These are phyloP conservation scores for Eustalomyia histrio DNA, from an alignment of 2,888 invertebrate genomes.

Conservation along the genomic window DNA sequence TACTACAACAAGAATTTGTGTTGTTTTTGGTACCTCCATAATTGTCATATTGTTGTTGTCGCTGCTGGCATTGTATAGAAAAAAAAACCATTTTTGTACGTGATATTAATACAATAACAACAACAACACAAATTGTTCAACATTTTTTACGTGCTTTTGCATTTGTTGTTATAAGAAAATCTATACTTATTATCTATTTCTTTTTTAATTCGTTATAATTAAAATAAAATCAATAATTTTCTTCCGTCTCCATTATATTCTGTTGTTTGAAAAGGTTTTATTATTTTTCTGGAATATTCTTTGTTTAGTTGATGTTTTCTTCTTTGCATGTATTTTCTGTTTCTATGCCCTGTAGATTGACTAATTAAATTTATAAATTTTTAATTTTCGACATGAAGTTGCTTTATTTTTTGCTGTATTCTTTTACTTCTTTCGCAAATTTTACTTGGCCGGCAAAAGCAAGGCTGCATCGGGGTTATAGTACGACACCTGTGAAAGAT, in stretches of 20 bases:
- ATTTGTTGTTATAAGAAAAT: not conserved
- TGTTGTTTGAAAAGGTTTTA: not conserved
- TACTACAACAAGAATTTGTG: constrained; percentile 16
- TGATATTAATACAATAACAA: not conserved
- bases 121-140: no score
- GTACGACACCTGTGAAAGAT: no score
- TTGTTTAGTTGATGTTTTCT: not conserved
- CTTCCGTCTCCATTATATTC: not conserved
- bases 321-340: not conserved
- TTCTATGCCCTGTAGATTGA: not conserved
- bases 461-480: no score
- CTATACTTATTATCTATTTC: not conserved
- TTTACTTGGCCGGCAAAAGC: no score
- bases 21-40: constrained; percentile 1
- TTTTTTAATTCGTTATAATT: not conserved
- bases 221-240: constrained; percentile 27
- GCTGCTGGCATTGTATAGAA: constrained; percentile 35
- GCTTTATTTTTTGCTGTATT: no score
- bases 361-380: not conserved
- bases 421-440: no score
- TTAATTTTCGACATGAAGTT: no score
- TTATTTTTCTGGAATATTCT: not conserved
- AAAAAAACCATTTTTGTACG: constrained; percentile 23
- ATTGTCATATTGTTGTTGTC: constrained; percentile 15
- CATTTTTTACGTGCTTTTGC: not conserved